Evolutionary conservation across 2,888 invertebrate genomes (phyloP).

Genomic region (Conistra vaccinii): DNA sequence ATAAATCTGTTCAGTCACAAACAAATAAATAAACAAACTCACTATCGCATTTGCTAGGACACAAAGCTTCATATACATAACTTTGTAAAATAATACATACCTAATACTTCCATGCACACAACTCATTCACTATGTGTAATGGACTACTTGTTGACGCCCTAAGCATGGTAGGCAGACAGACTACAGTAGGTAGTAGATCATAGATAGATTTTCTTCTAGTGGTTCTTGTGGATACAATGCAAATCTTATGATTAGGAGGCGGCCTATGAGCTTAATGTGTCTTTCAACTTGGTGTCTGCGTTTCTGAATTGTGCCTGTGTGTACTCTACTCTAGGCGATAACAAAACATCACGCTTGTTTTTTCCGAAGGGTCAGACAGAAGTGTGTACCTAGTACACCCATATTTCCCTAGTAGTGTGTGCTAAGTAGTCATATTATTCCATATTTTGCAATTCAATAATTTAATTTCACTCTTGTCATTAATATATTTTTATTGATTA

Average conservation of each 20-base stretch:
- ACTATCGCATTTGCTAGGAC: too few relatives aligned
- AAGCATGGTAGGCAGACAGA: neutral
- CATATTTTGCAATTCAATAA: neutral
- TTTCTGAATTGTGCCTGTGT: neutral
- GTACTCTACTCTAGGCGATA: neutral
- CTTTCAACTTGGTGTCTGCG: neutral
- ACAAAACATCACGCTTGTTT: neutral
- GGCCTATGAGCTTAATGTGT: neutral
- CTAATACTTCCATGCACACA: neutral
- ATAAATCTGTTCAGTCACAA: too few relatives aligned
- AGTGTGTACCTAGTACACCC: neutral
- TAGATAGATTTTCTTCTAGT: too few relatives aligned
- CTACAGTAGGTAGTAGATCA: neutral
- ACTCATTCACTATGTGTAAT: neutral
- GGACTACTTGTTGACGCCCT: neutral
- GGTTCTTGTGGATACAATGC: neutral
- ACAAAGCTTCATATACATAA: neutral
- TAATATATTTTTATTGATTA: neutral
- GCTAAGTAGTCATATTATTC: neutral
- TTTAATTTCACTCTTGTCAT: neutral
- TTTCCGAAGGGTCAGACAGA: neutral
- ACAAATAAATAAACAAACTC: too few relatives aligned
- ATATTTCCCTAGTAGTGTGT: neutral
- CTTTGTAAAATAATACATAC: neutral
- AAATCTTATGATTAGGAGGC: neutral